phyloP scores from a whole-genome alignment of 2,888 invertebrate genomes.

The Cistogaster globosa region DNA sequence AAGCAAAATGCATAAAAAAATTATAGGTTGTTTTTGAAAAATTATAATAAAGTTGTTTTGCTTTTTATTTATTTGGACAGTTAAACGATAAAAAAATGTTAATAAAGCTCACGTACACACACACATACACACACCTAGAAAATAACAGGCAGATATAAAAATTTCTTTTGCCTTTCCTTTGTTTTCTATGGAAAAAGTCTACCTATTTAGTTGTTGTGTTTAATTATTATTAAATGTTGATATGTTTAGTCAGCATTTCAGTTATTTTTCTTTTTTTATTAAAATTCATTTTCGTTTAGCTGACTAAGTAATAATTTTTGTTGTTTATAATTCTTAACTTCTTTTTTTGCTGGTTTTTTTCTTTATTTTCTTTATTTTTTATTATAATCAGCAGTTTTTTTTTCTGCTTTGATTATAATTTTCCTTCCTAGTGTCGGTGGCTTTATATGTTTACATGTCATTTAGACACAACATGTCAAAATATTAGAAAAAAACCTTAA shows the following conservation, averaged over 20 bases:
- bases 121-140: not conserved
- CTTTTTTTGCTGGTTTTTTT: not conserved
- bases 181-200: slow-evolving; percentile 33
- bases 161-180: not conserved
- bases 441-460: slow-evolving; percentile 20
- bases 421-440: slow-evolving; percentile 14
- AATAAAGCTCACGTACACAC: not conserved
- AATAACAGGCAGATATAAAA: slow-evolving; percentile 1
- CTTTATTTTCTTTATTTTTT: not conserved
- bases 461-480: slow-evolving; percentile 36
- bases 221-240: slow-evolving; percentile 27
- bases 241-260: slow-evolving; percentile 45
- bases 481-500: not conserved
- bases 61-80: not conserved
- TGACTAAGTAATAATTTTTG: not conserved
- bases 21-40: not conserved
- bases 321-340: slow-evolving; percentile 22
- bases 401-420: slow-evolving; percentile 10
- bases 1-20: slow-evolving; percentile 2
- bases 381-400: slow-evolving; percentile 35
- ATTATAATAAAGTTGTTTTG: not conserved
- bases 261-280: too few species aligned
- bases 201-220: not conserved
- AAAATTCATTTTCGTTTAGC: not conserved
- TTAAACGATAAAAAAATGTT: not conserved